phyloP scores from a whole-genome alignment of 2,797 vertebrate species.

The Leptodactylus fallax region DNA sequence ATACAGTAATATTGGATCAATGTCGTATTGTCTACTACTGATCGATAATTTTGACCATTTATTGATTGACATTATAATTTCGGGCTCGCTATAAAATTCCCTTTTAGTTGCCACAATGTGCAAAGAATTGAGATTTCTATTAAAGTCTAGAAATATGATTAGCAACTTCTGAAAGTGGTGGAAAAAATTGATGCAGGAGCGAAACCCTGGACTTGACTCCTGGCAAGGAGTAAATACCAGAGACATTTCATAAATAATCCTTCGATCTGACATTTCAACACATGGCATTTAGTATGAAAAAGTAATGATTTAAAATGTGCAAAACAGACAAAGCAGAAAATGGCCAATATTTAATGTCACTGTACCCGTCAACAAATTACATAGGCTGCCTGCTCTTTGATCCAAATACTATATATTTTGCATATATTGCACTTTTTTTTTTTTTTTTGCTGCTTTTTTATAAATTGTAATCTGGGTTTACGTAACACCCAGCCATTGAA shows the following conservation, averaged over 20 bases:
- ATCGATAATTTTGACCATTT: too few relatives aligned
- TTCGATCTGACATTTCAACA: conserved; percentile 46
- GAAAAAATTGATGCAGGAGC: background rate
- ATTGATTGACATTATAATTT: too few relatives aligned
- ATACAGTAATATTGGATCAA: too few relatives aligned
- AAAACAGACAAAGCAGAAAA: conserved; percentile 27
- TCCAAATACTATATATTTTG: too few relatives aligned
- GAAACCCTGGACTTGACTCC: conserved; percentile 14
- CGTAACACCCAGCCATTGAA: too few relatives aligned
- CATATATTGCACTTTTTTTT: too few relatives aligned
- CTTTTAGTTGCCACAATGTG: background rate
- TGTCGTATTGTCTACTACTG: too few relatives aligned
- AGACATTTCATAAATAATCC: conserved; percentile 54
- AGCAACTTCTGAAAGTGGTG: background rate
- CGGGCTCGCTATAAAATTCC: too few relatives aligned
- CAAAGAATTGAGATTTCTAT: background rate
- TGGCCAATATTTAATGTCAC: conserved; percentile 14
- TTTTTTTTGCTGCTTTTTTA: too few relatives aligned
- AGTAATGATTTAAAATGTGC: conserved; percentile 20
- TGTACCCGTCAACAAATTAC: background rate
- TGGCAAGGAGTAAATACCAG: conserved; percentile 49
- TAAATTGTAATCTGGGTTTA: too few relatives aligned
- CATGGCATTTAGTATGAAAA: conserved; percentile 26
- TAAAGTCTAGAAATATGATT: background rate
- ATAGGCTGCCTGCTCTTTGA: too few relatives aligned